Conservation (phyloP, 2,113 vertebrate genomes). For the Petrocephalus zakoni region DNA sequence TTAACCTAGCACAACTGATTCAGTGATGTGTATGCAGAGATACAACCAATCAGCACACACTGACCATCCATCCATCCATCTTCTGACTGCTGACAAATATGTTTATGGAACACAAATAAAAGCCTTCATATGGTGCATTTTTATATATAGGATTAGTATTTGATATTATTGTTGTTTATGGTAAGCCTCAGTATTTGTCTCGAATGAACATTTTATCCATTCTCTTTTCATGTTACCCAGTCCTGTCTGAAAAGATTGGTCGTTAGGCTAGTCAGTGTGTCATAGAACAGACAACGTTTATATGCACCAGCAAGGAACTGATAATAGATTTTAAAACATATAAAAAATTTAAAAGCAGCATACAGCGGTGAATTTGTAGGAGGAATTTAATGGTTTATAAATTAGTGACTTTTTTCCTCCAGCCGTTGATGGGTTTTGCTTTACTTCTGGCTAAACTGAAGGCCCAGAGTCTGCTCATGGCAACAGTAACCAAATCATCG, state of each 20-base stretch:
- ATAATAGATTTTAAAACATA: not conserved
- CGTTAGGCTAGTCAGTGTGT: not conserved
- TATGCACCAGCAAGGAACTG: not conserved
- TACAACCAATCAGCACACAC: not conserved
- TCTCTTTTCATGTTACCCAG: not conserved
- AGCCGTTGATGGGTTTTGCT: conserved; percentile 22
- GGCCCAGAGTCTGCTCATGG: conserved; percentile 44
- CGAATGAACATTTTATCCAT: not conserved
- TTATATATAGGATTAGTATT: not conserved
- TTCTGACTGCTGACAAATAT: not conserved
- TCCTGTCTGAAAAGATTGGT: not conserved
- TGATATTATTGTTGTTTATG: not conserved
- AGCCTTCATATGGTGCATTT: not conserved
- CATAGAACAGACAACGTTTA: not conserved
- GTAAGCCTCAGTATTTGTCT: not conserved
- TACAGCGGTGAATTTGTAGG: not conserved
- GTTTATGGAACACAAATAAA: not conserved
- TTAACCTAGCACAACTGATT: not conserved
- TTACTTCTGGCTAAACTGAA: conserved; percentile 43
- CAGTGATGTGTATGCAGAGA: not conserved
- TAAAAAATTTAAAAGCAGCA: not conserved
- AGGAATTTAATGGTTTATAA: not conserved
- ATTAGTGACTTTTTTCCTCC: not conserved
- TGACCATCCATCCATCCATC: not conserved
- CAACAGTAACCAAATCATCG: conserved; percentile 48